Evolutionary conservation across 1,140 invertebrate genomes (phyloP).

Genomic region (Sitophilus oryzae): DNA sequence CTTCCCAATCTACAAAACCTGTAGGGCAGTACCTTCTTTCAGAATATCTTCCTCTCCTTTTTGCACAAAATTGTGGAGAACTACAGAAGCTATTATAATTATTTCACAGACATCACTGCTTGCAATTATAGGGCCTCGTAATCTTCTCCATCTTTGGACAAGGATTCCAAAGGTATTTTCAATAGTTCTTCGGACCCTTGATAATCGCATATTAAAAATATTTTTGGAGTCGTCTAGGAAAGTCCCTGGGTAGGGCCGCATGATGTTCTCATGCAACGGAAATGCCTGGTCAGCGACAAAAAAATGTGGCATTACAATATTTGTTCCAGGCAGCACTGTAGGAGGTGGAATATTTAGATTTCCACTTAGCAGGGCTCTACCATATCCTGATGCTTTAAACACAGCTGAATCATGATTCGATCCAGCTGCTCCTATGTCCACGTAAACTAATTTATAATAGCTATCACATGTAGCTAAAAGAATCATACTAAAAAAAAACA

Average conservation of each 20-base stretch:
- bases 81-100: slow-evolving; percentile 34
- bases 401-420: neutral
- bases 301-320: slow-evolving; percentile 34
- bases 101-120: slow-evolving; percentile 20
- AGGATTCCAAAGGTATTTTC: slow-evolving; percentile 37
- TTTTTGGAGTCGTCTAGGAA: slow-evolving; percentile 27
- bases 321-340: neutral
- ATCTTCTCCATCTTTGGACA: slow-evolving; percentile 37
- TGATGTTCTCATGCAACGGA: slow-evolving; percentile 39
- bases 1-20: no score
- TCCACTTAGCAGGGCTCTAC: no score
- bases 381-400: neutral
- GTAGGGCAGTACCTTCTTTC: slow-evolving; percentile 26
- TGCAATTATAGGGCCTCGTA: slow-evolving; percentile 35
- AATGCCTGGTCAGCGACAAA: slow-evolving; percentile 48
- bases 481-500: no score
- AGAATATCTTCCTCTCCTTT: slow-evolving; percentile 32
- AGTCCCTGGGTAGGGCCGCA: slow-evolving; percentile 43
- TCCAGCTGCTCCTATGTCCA: slow-evolving; percentile 2
- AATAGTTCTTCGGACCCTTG: slow-evolving; percentile 36
- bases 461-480: no score
- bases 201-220: slow-evolving; percentile 40
- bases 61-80: slow-evolving; percentile 38
- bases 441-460: no score
- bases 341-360: neutral